Evolutionary conservation across 1,140 invertebrate species (phyloP).

Genomic region (Penaeus indicus): DNA sequence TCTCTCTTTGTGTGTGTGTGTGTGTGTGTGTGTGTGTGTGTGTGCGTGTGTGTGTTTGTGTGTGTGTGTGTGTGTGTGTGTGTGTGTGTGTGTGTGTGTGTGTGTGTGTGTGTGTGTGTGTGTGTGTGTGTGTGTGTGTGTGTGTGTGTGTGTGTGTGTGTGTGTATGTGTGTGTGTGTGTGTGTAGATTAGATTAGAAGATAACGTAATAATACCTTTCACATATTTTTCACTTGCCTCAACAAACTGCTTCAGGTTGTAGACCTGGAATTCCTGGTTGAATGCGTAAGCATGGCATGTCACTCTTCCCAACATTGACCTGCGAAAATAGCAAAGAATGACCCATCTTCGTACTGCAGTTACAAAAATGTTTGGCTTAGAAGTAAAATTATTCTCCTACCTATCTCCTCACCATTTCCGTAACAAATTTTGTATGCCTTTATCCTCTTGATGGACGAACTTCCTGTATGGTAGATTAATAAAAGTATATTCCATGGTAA

Average conservation of each 20-base stretch:
- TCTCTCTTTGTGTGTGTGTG: too few species aligned
- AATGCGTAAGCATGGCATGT: slow-evolving; percentile 33
- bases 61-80: too few species aligned
- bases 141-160: too few species aligned
- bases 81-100: too few species aligned
- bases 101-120: too few species aligned
- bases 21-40: too few species aligned
- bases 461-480: slow-evolving; percentile 10
- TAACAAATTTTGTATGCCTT: neutral
- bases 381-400: neutral
- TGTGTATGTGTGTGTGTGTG: too few species aligned
- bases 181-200: neutral
- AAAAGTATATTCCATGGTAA: slow-evolving; percentile 19
- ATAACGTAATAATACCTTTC: too few species aligned
- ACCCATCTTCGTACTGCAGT: too few species aligned
- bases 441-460: slow-evolving; percentile 11
- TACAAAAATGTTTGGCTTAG: too few species aligned
- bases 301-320: slow-evolving; percentile 29
- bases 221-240: neutral
- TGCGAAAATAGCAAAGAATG: neutral
- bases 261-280: neutral
- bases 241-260: slow-evolving; percentile 4
- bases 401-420: neutral
- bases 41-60: too few species aligned
- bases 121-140: too few species aligned